Base-by-base conservation (phyloP, 2,113 vertebrate species). In the Saguinus midas region DNA sequence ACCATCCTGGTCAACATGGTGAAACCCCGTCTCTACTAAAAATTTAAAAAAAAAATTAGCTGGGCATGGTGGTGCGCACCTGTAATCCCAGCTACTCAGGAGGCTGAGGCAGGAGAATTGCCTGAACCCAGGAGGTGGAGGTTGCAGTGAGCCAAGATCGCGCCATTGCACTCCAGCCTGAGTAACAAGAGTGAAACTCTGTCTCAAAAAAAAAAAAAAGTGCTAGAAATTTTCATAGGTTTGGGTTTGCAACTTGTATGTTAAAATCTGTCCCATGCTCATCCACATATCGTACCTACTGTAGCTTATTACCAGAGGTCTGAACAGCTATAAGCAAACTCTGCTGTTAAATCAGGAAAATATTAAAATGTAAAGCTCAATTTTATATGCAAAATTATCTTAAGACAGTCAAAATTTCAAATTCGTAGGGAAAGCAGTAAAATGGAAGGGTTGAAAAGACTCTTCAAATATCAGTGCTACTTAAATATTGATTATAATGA, bases 251-350 rank as follows among this genome's bases (percentile, higher is more conserved):
- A 1, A 11, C 21, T 13, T 25, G 1, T 0, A 6, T 1, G 6
- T 27, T 10, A 21, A 20, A 52, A 50, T 2, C 4, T 6, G 55
- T 6, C 17, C 48, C 11, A 0, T 8, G 45, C 5, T 23, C 0
- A 18, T 0, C 35, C 25, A 4, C 29, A 61, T 6, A 3, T 5
- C 21, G 3, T 45, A 21, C 52, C 61, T n/a, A 2, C 73, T 8
- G 4, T 0, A 4, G 29, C 0, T 8, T 8, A 1, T 40, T 1
- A 1, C 48, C 35, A 6, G 40, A 73, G 13, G 21, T 29, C 68
- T 11, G 25, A 37, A 68, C 80, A 6, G 70, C 90, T 55, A 40
- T 6, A 12, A 72, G 88, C 86, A 1, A 27, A 37, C 4, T 1
- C 40, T 0, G 37, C 75, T 92, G 57, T 87, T 18, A 2, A 7